phyloP scores from a whole-genome alignment of 2,113 vertebrate genomes.

The Tyto alba region DNA sequence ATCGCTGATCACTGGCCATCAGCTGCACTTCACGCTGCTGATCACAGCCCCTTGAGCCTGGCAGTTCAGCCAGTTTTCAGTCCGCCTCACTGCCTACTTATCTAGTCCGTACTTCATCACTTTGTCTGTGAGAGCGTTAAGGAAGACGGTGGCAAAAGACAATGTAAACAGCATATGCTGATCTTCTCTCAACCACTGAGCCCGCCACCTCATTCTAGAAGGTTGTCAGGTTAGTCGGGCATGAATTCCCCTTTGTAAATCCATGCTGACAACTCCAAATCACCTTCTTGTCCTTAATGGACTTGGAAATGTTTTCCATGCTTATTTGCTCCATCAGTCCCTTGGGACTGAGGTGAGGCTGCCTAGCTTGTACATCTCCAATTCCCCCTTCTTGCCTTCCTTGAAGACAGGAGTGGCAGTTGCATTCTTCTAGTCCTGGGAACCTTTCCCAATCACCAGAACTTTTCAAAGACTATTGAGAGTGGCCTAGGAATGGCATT shows the following conservation, averaged over 20 bases:
- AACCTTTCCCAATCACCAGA: neutral
- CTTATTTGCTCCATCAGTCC: neutral
- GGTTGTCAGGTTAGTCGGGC: neutral
- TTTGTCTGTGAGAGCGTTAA: neutral
- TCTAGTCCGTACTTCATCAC: neutral
- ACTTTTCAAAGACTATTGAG: neutral
- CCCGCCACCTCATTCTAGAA: neutral
- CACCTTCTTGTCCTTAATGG: neutral
- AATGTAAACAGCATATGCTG: neutral
- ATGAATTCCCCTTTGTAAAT: neutral
- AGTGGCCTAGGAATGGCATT: neutral
- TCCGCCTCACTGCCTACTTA: neutral
- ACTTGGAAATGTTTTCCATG: neutral
- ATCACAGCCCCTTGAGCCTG: neutral
- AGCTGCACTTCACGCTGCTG: neutral
- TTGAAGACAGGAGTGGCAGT: neutral
- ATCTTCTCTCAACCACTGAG: neutral
- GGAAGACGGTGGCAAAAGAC: neutral
- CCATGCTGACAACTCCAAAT: neutral
- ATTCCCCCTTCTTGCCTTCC: neutral
- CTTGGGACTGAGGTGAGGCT: neutral
- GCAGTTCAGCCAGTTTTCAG: neutral
- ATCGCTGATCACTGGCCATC: neutral
- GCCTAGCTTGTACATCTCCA: neutral
- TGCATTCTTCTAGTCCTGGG: neutral